A percentile compares a stretch with the other conserved stretches of the same genome.
Conservation (phyloP, 1,140 invertebrate genomes). For the Megathymus violae region DNA sequence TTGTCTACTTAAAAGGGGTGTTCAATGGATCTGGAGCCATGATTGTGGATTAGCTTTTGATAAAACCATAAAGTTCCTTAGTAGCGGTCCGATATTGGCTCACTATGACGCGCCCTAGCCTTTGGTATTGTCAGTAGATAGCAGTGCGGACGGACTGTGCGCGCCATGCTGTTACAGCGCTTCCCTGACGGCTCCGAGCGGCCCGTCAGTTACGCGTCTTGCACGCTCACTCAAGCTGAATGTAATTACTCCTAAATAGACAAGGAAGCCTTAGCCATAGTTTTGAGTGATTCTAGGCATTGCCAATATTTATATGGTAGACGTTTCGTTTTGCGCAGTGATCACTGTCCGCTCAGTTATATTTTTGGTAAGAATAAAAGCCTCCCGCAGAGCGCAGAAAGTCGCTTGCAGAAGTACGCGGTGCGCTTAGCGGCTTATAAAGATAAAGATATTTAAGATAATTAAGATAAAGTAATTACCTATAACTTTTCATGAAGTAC, state of each 20-base stretch:
- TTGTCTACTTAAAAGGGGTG: background rate
- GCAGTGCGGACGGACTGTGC: slow-evolving; percentile 47
- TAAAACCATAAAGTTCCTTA: background rate
- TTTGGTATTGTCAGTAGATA: slow-evolving; percentile 42
- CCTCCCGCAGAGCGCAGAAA: background rate
- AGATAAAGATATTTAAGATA: background rate
- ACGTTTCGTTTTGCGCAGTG: background rate
- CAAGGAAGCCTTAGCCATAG: slow-evolving; percentile 79
- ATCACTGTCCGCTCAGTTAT: background rate
- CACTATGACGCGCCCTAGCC: slow-evolving; percentile 25
- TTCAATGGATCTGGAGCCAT: background rate
- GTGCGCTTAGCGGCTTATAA: background rate
- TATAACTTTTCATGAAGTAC: slow-evolving; percentile 32
- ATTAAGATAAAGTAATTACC: slow-evolving; percentile 21
- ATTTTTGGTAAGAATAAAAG: background rate
- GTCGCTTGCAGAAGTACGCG: background rate
- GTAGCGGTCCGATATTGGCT: background rate
- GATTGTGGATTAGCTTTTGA: background rate
- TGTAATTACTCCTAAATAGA: slow-evolving; percentile 78
- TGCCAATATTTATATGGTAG: slow-evolving; percentile 14
- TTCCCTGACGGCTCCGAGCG: slow-evolving; percentile 50
- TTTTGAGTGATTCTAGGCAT: slow-evolving; percentile 46
- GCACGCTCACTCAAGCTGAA: slow-evolving; percentile 63
- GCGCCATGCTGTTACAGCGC: slow-evolving; percentile 64
- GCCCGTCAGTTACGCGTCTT: slow-evolving; percentile 59